Evolutionary conservation across 2,797 vertebrate species (phyloP).

Genomic region (Fratercula arctica): DNA sequence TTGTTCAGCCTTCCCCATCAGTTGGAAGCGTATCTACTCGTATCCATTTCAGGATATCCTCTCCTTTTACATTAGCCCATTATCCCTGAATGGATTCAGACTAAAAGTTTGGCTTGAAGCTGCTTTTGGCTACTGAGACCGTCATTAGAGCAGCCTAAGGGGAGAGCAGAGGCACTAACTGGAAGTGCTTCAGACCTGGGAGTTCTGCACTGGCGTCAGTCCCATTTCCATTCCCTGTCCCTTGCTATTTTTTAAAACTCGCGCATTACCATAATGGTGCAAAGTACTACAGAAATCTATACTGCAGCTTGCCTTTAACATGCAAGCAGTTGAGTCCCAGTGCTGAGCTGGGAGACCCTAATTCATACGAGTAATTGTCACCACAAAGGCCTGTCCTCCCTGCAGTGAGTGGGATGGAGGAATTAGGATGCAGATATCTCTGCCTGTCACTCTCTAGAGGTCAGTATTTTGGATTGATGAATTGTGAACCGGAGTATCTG

Average conservation of each 20-base stretch:
- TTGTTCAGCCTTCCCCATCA: not conserved
- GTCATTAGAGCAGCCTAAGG: not conserved
- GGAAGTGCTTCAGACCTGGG: not conserved
- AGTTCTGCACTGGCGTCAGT: not conserved
- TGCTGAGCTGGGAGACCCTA: not conserved
- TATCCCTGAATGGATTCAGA: not conserved
- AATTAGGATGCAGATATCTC: not conserved
- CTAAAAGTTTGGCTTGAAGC: not conserved
- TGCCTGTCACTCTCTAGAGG: not conserved
- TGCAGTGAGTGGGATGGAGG: not conserved
- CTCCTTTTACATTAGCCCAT: not conserved
- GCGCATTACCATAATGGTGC: not conserved
- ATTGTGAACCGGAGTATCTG: not conserved
- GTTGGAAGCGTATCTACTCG: not conserved
- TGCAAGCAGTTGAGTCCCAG: not conserved
- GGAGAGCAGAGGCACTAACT: not conserved
- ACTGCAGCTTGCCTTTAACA: not conserved
- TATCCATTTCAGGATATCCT: not conserved
- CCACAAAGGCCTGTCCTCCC: not conserved
- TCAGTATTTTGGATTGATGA: not conserved
- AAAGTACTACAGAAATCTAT: not conserved
- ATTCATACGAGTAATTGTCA: not conserved
- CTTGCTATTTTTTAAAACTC: not conserved
- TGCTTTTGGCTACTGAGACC: not conserved
- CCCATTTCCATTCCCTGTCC: not conserved